Percentiles rank a stretch among this genome's conserved stretches.
Evolutionary conservation across 2,888 invertebrate genomes (phyloP).

Genomic region (Epiblema foenella): DNA sequence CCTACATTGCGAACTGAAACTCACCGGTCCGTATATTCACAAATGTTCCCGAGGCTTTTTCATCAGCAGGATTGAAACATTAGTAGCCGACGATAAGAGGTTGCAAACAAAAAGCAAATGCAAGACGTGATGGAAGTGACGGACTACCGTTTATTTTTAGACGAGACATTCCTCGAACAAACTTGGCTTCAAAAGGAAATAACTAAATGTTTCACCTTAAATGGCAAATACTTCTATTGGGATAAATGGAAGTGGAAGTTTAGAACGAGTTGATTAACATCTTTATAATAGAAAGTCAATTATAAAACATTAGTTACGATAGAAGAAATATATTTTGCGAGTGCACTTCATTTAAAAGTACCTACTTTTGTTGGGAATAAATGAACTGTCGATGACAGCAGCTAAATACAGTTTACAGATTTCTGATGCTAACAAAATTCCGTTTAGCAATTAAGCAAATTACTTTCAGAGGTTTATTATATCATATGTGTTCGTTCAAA

Average conservation of each 20-base stretch:
- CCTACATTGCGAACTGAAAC: neutral
- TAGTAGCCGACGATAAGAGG: conserved; percentile 57
- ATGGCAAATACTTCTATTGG: conserved; percentile 9
- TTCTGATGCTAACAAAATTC: conserved; percentile 14
- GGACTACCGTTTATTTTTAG: conserved; percentile 51
- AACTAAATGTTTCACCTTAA: conserved; percentile 16
- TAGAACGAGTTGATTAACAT: neutral
- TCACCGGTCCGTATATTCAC: conserved; percentile 30
- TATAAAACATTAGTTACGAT: too few relatives aligned
- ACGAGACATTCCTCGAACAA: conserved; percentile 24
- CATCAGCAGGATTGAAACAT: conserved; percentile 69
- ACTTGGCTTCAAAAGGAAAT: conserved; percentile 21
- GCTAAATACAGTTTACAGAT: neutral
- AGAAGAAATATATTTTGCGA: neutral
- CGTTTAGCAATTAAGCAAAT: conserved; percentile 34
- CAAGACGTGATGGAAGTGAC: conserved; percentile 53
- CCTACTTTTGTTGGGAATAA: conserved; percentile 2
- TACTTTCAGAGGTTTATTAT: conserved; percentile 23
- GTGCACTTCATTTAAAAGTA: neutral
- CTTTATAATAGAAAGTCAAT: too few relatives aligned
- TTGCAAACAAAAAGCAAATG: conserved; percentile 36
- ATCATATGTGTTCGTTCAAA: conserved; percentile 13
- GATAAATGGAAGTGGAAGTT: neutral
- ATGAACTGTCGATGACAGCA: conserved; percentile 25
- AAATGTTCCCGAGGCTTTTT: conserved; percentile 43